These are phyloP conservation scores for Molanna angustata DNA, from an alignment of 2,888 invertebrate species.

Conservation along the genomic window DNA sequence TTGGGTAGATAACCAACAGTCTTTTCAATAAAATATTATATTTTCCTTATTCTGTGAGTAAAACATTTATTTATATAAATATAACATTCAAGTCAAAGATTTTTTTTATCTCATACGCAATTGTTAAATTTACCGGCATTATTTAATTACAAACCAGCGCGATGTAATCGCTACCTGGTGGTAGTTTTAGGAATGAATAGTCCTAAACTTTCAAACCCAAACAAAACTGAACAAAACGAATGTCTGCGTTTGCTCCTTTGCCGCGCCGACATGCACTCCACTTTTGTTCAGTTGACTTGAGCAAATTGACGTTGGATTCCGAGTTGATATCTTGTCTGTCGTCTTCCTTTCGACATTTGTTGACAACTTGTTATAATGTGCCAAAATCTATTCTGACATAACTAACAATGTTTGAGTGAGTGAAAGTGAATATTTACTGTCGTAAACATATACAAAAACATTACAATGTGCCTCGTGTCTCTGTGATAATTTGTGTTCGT, in stretches of 20 bases:
- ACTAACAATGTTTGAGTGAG: constrained; percentile 1
- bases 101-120: too few relatives aligned
- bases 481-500: neutral
- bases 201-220: constrained; percentile 19
- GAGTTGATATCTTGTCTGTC: constrained; percentile 3
- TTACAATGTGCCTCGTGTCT: constrained; percentile 17
- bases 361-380: neutral
- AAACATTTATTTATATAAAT: too few relatives aligned
- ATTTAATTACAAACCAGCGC: too few relatives aligned
- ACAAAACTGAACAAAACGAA: constrained; percentile 16
- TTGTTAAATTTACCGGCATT: too few relatives aligned
- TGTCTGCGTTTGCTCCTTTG: neutral
- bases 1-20: too few relatives aligned
- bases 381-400: constrained; percentile 1
- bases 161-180: neutral
- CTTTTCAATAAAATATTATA: too few relatives aligned
- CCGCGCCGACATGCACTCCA: constrained; percentile 2
- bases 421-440: too few relatives aligned
- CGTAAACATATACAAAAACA: constrained; percentile 15
- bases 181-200: neutral
- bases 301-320: too few relatives aligned
- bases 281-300: neutral
- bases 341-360: neutral
- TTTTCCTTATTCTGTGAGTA: too few relatives aligned
- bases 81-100: too few relatives aligned